These are phyloP conservation scores for Sternotherus odoratus DNA, from an alignment of 2,797 vertebrate species.

Conservation along the genomic window DNA sequence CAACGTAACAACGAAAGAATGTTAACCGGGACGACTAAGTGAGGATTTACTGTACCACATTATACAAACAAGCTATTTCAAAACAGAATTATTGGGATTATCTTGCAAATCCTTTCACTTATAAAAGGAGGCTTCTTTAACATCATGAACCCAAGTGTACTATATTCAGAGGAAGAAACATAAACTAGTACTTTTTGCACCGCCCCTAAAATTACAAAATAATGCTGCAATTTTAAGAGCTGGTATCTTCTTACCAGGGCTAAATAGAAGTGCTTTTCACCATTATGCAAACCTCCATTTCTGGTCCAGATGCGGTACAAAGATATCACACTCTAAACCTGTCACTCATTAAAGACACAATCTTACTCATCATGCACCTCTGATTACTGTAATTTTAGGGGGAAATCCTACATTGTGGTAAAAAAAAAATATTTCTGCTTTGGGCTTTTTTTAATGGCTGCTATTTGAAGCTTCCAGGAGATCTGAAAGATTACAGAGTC, in stretches of 20 bases:
- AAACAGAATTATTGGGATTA: neutral
- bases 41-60: neutral
- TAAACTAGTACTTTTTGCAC: neutral
- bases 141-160: neutral
- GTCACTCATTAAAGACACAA: neutral
- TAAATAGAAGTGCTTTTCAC: neutral
- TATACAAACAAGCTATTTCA: neutral
- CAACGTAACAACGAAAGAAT: too few species aligned
- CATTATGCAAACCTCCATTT: neutral
- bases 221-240: neutral
- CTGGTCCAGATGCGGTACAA: neutral
- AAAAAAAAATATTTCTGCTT: neutral
- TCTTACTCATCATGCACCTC: neutral
- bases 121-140: neutral
- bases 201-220: neutral
- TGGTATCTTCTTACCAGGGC: neutral
- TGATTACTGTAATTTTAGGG: neutral
- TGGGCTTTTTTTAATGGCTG: neutral
- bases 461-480: neutral
- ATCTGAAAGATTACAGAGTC: neutral
- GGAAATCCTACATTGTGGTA: neutral
- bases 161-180: neutral
- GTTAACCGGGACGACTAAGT: too few species aligned
- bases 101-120: neutral
- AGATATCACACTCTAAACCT: neutral